These are phyloP conservation scores for Argyresthia goedartella DNA, from an alignment of 2,888 invertebrate genomes.

Conservation along the genomic window DNA sequence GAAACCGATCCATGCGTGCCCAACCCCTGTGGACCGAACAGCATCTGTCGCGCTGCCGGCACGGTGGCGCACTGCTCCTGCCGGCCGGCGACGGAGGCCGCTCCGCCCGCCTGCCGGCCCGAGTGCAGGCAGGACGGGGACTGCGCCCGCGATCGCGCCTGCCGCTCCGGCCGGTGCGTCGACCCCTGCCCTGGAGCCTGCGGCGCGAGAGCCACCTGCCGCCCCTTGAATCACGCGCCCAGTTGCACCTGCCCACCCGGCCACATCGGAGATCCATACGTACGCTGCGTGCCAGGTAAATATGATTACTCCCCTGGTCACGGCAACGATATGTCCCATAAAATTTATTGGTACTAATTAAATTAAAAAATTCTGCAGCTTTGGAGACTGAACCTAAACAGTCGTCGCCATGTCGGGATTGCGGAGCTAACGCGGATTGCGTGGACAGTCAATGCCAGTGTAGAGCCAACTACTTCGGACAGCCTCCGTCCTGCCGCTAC, in stretches of 20 bases:
- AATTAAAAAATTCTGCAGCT: constrained; percentile 19
- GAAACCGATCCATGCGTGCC: constrained; percentile 73
- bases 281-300: constrained; percentile 74
- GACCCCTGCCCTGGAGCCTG: constrained; percentile 84
- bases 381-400: constrained; percentile 35
- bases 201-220: constrained; percentile 80
- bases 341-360: neutral
- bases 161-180: constrained; percentile 75
- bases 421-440: constrained; percentile 83
- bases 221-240: constrained; percentile 81
- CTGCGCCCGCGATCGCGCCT: constrained; percentile 74
- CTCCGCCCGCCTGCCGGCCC: constrained; percentile 83
- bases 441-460: constrained; percentile 78
- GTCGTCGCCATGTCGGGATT: constrained; percentile 75
- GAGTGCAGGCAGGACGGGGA: constrained; percentile 81
- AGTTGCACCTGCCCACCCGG: constrained; percentile 79
- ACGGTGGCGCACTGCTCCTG: constrained; percentile 79
- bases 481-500: constrained; percentile 80
- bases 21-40: constrained; percentile 80
- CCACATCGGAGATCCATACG: constrained; percentile 83
- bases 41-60: constrained; percentile 76
- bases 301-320: neutral
- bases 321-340: too few relatives aligned
- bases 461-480: constrained; percentile 75
- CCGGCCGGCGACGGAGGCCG: constrained; percentile 74